These are phyloP conservation scores for Drosophila willistoni DNA, from an alignment of 1,140 invertebrate species.

Conservation along the genomic window DNA sequence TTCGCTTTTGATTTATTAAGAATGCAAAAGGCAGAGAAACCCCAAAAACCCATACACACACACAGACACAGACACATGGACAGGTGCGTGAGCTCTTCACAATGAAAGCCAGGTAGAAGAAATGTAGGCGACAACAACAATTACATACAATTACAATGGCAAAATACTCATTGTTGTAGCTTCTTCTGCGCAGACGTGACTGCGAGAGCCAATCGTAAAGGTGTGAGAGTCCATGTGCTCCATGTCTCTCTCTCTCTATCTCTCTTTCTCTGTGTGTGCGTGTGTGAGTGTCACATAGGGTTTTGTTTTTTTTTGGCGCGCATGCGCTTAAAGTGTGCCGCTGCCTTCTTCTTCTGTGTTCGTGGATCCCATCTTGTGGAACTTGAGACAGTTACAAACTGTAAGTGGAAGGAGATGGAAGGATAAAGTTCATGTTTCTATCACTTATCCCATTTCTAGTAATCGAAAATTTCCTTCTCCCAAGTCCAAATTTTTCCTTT, in stretches of 20 bases:
- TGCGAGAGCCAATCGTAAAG: slow-evolving; percentile 26
- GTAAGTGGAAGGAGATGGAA: slow-evolving; percentile 18
- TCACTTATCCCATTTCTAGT: no score
- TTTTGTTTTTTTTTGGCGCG: slow-evolving; percentile 35
- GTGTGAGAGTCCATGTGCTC: slow-evolving; percentile 15
- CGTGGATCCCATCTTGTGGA: slow-evolving; percentile 49
- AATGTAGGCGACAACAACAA: slow-evolving; percentile 60
- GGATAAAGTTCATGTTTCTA: no score
- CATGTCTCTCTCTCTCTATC: no score
- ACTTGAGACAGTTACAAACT: background rate
- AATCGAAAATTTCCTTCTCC: no score
- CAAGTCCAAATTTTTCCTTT: no score
- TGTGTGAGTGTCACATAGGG: slow-evolving; percentile 16
- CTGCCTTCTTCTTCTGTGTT: background rate
- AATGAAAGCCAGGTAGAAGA: slow-evolving; percentile 29
- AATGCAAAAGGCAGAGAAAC: slow-evolving; percentile 82
- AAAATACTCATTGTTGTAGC: slow-evolving; percentile 49
- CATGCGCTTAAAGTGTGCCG: slow-evolving; percentile 59
- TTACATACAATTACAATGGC: slow-evolving; percentile 51
- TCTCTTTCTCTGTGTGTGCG: background rate
- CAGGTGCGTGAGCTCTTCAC: slow-evolving; percentile 51
- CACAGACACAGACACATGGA: slow-evolving; percentile 22
- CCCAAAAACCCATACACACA: slow-evolving; percentile 25
- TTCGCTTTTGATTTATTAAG: slow-evolving; percentile 83
- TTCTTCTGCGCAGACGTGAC: slow-evolving; percentile 64